Evolutionary conservation across 2,113 vertebrate species (phyloP), one percentile per base, ranked within the genome.

Genomic region (Syrmaticus mikado): DNA sequence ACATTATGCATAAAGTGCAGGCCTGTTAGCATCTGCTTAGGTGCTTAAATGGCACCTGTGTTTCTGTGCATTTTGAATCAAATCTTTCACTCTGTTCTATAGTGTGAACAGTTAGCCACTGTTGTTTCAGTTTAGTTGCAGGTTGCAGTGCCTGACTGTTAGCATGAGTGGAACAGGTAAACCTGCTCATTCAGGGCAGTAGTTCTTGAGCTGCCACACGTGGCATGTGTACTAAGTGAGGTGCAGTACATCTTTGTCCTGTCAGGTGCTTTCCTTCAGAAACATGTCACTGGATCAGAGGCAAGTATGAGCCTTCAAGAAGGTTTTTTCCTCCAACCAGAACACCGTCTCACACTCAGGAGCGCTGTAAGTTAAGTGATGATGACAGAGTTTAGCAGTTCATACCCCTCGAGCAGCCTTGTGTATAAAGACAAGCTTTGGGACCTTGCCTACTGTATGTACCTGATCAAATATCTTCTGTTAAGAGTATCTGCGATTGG

Each of bases 361-460:
- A 86, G 72, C 46, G 2, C 79, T 85, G 82, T 45, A 91, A 92
- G 85, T 92, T 95, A 94, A 97, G 89, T 62, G 64, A 91, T 78
- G 91, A 57, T 96, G 92, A 94, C 85, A 96, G 93, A 91, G 90
- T 94, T 92, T 96, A 96, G 87, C 85, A 81, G 90, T 88, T 95
- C 79, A 45, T 92, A 88, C 79, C 73, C 85, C 91, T 18, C 38
- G 85, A 94, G 82, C 89, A 92, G 80, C 70, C 83, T 73, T 20
- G 73, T 66, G 95, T 90, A 70, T 68, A 68, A 81, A 94, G 52
- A 76, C 76, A 92, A 92, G 87, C 87, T 75, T 81, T 91, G 93
- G 89, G 94, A 90, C 76, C 36, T 78, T 62, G 81, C 68, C 79
- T 85, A 1, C 72, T 65, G 61, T 48, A 22, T 38, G 3, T 84